Evolutionary conservation across 2,888 invertebrate species (phyloP), one percentile per base, ranked within the genome.

Genomic region (Diarsia brunnea): DNA sequence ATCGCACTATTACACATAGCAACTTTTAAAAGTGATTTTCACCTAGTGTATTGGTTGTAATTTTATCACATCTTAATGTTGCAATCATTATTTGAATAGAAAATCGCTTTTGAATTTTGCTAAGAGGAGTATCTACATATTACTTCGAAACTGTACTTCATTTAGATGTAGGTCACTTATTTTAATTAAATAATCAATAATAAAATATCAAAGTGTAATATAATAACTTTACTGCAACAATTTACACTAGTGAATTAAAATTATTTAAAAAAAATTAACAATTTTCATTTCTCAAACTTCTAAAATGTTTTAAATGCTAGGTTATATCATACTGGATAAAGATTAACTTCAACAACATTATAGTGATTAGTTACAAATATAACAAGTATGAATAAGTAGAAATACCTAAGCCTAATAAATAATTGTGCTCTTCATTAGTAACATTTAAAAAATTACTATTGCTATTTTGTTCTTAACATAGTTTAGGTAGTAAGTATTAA

Each of bases 191-290:
- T 75, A 70, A 65, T 68, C 69, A 73, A 75, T 51, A 78, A 75
- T 79, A 51, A 81, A 82, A 80, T 64, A 73, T 78, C 47, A 72
- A 77, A 74, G 49, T 84, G 78, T 73, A 31, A 66, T 38, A 79
- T 73, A 45, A 66, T 43, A 82, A 78, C 69, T 81, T 82, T 85
- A 83, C 72, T 86, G 61, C 21, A 68, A 78, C 70, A 75, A 76
- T 76, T 82, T 75, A 78, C 64, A 86, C 53, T 11, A 47, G 72
- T 72, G 65, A 81, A 85, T 69, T 73, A 85, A 82, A 81, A 66
- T 69, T 74, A 78, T 69, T 64, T 63, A 60, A 77, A 53, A 74
- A 55, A 64, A 14, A 63, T 60, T 27, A 58, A 67, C n/a, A 68
- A 51, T 60, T 60, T 49, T 68, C 38, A 65, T 69, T 75, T 69